A percentile compares a stretch with the other conserved stretches of the same genome.
Evolutionary conservation across 2,113 vertebrate genomes (phyloP).

Genomic region (Regulus satrapa): DNA sequence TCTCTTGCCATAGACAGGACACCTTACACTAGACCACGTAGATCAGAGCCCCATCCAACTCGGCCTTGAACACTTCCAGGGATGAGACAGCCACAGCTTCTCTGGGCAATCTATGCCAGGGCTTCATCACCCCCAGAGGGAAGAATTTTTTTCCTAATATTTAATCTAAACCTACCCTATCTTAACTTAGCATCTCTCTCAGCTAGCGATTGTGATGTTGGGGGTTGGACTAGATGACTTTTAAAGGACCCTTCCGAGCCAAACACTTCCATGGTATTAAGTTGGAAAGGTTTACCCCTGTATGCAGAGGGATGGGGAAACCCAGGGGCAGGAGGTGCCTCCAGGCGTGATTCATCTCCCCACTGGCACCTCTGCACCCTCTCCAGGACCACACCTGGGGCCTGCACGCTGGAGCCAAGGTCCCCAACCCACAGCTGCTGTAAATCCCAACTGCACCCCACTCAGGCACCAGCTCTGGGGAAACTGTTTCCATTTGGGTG

Average conservation of each 20-base stretch:
- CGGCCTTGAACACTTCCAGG: not conserved
- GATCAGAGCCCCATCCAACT: not conserved
- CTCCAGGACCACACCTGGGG: not conserved
- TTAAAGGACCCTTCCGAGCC: not conserved
- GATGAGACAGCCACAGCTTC: not conserved
- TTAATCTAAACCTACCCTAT: not conserved
- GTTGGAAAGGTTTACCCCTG: not conserved
- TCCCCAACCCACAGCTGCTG: not conserved
- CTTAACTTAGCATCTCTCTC: not conserved
- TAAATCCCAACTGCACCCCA: fast-evolving
- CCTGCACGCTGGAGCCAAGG: not conserved
- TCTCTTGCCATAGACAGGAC: no score
- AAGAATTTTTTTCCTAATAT: not conserved
- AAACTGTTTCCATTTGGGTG: fast-evolving
- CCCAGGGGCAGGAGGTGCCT: not conserved
- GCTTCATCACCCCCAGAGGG: not conserved
- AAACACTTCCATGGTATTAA: not conserved
- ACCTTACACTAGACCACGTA: not conserved
- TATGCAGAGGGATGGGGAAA: not conserved
- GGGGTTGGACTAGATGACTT: not conserved
- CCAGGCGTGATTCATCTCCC: not conserved
- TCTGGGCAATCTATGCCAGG: not conserved
- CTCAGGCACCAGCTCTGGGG: not conserved
- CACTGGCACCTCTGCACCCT: fast-evolving
- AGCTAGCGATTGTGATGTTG: not conserved